phyloP scores from a whole-genome alignment of 1,140 invertebrate species.

The Drosophila nannoptera region DNA sequence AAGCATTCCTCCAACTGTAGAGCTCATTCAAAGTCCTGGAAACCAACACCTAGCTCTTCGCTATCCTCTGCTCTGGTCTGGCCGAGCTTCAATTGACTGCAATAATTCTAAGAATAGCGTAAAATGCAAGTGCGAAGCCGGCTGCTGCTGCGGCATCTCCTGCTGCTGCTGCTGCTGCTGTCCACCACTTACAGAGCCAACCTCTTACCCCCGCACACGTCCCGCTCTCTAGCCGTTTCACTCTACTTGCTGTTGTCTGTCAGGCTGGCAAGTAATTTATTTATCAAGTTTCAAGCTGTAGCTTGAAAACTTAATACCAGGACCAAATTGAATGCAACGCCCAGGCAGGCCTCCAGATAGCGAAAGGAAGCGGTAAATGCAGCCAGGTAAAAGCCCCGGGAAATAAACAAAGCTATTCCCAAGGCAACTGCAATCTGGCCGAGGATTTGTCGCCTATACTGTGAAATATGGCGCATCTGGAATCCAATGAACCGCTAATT shows the following conservation, averaged over 20 bases:
- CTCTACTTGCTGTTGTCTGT: conserved; percentile 19
- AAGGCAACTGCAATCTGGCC: conserved; percentile 28
- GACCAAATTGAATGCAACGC: conserved; percentile 67
- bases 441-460: neutral
- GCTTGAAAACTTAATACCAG: conserved; percentile 76
- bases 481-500: no score
- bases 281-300: conserved; percentile 76
- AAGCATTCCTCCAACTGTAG: no score
- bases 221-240: no score
- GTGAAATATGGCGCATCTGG: neutral
- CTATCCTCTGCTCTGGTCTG: neutral
- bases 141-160: conserved; percentile 13
- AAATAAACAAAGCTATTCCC: conserved; percentile 5
- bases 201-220: no score
- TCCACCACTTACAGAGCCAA: no score
- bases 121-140: conserved; percentile 59
- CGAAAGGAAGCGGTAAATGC: conserved; percentile 4
- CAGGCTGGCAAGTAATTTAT: conserved; percentile 68
- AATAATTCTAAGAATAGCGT: conserved; percentile 72
- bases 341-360: conserved; percentile 28
- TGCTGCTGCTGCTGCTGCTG: neutral
- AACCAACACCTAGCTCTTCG: neutral
- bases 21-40: no score
- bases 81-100: conserved; percentile 72
- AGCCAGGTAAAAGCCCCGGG: neutral